Percentiles rank a stretch among this genome's conserved stretches.
phyloP scores from a whole-genome alignment of 2,113 vertebrate genomes.

The Syngnathus typhle region DNA sequence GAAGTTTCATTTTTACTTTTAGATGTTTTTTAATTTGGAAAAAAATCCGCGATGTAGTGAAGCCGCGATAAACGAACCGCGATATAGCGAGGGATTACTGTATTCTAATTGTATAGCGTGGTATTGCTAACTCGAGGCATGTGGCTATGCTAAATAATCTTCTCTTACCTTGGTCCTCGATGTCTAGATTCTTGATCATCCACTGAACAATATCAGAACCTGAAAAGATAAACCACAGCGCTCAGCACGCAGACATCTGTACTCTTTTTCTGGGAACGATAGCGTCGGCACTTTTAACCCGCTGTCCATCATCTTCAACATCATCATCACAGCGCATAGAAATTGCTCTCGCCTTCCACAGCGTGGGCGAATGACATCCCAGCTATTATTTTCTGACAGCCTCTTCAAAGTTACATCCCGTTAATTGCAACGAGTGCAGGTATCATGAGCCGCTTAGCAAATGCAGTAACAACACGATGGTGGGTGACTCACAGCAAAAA shows the following conservation, averaged over 20 bases:
- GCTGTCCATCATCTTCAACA: conserved; percentile 19
- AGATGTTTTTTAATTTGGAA: too few relatives aligned
- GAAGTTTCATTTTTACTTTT: too few relatives aligned
- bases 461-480: conserved; percentile 25
- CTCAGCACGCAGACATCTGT: conserved; percentile 19
- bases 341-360: conserved; percentile 37
- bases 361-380: conserved; percentile 59
- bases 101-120: not conserved
- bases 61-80: too few relatives aligned
- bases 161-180: conserved; percentile 91
- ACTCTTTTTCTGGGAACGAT: conserved; percentile 27
- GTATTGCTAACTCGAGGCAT: not conserved
- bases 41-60: too few relatives aligned
- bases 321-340: conserved; percentile 35
- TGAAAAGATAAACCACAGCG: conserved; percentile 64
- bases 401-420: conserved; percentile 37
- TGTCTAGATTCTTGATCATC: conserved; percentile 93
- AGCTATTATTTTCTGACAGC: conserved; percentile 49
- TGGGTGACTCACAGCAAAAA: conserved; percentile 17
- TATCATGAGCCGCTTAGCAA: conserved; percentile 27
- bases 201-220: conserved; percentile 97
- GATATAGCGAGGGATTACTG: too few relatives aligned
- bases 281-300: conserved; percentile 22
- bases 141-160: not conserved
- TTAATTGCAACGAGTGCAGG: conserved; percentile 52